Percentiles rank a stretch among this genome's conserved stretches.
phyloP scores from a whole-genome alignment of 2,113 vertebrate species.

The Lampris megalopsis region DNA sequence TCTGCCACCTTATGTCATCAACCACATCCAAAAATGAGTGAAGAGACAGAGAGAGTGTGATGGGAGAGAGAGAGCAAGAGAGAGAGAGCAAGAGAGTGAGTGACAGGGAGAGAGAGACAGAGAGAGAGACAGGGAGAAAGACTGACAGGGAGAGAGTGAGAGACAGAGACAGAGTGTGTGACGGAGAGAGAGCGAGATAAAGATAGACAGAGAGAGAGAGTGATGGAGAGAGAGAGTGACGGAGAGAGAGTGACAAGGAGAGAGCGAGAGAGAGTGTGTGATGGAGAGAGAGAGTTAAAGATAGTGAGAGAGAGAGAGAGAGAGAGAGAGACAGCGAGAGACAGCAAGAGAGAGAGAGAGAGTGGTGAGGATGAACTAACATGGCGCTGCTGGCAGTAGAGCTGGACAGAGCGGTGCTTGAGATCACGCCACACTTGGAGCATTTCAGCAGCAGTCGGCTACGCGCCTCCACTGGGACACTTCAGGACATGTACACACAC shows the following conservation, averaged over 20 bases:
- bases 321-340: constrained; percentile 12
- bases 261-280: not conserved
- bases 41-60: constrained; percentile 15
- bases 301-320: not conserved
- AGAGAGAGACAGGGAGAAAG: not conserved
- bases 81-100: constrained; percentile 24
- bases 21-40: constrained; percentile 49
- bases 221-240: not conserved
- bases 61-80: constrained; percentile 1
- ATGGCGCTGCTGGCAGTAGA: constrained; percentile 94
- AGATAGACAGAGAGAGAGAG: constrained; percentile 24
- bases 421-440: constrained; percentile 96
- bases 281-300: not conserved
- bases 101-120: constrained; percentile 6
- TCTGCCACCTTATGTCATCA: constrained; percentile 57
- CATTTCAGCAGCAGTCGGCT: constrained; percentile 96
- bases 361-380: constrained; percentile 87
- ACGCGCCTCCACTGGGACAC: constrained; percentile 85
- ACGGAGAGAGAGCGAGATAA: not conserved
- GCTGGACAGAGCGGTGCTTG: constrained; percentile 92
- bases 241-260: not conserved
- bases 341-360: constrained; percentile 38
- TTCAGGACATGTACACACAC: constrained; percentile 67
- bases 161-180: not conserved
- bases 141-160: not conserved